phyloP scores from a whole-genome alignment of 1,140 invertebrate genomes.

The Lysiphlebus fabarum region DNA sequence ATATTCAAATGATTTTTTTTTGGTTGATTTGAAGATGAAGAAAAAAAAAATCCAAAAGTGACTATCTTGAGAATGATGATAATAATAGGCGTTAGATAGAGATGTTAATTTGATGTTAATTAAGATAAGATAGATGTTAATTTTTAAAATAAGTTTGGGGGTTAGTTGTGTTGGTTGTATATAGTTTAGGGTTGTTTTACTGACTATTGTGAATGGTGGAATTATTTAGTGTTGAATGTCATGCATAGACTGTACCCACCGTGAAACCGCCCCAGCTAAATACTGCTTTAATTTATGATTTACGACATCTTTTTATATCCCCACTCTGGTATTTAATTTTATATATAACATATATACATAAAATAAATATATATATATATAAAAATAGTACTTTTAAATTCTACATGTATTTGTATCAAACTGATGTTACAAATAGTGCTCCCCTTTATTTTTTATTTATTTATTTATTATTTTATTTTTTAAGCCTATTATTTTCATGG shows the following conservation, averaged over 20 bases:
- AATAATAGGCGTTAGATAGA: constrained; percentile 23
- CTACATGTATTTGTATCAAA: too few relatives aligned
- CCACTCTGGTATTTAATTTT: background rate
- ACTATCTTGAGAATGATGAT: constrained; percentile 3
- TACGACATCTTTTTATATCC: constrained; percentile 39
- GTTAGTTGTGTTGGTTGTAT: constrained; percentile 2
- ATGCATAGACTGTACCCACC: constrained; percentile 52
- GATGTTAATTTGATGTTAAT: constrained; percentile 44
- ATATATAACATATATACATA: too few relatives aligned
- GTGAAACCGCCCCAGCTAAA: constrained; percentile 57
- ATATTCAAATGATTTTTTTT: background rate
- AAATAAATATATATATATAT: too few relatives aligned
- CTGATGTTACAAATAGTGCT: too few relatives aligned
- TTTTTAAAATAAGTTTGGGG: constrained; percentile 31
- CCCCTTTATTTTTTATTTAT: too few relatives aligned
- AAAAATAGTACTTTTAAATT: too few relatives aligned
- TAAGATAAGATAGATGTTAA: too few relatives aligned
- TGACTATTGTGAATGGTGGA: constrained; percentile 46
- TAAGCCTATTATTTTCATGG: too few relatives aligned
- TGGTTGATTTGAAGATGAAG: background rate
- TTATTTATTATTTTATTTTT: too few relatives aligned
- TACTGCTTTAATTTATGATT: constrained; percentile 55
- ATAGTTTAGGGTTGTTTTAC: constrained; percentile 23
- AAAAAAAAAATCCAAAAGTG: constrained; percentile 11
- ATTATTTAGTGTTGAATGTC: constrained; percentile 52